A percentile compares a stretch with the other conserved stretches of the same genome.
Conservation (phyloP, 2,888 invertebrate genomes). For the Brachynemurus nebulosus region DNA sequence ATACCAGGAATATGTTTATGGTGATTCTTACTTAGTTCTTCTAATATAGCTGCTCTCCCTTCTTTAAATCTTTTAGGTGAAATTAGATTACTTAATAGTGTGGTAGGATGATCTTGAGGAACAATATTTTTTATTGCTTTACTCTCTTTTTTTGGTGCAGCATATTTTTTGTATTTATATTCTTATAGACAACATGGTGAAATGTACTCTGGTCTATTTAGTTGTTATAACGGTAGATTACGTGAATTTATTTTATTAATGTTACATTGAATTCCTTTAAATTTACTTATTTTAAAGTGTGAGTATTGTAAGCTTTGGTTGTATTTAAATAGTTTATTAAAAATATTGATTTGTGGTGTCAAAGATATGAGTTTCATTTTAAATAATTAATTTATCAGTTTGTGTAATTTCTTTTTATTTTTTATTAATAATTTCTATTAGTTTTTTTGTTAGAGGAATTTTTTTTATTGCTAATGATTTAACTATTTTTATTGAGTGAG, state of each 20-base stretch:
- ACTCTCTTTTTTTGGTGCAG: conserved; percentile 48
- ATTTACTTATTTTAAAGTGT: conserved; percentile 42
- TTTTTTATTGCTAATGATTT: conserved; percentile 36
- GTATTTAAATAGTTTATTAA: too few species aligned
- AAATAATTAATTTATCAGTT: too few species aligned
- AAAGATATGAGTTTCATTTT: too few species aligned
- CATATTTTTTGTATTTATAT: conserved; percentile 52
- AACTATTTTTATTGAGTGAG: conserved; percentile 39
- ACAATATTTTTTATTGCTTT: conserved; percentile 43
- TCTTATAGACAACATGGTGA: conserved; percentile 46
- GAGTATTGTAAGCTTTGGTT: conserved; percentile 37
- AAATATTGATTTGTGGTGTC: too few species aligned
- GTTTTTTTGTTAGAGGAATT: conserved; percentile 28
- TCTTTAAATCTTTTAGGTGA: too few species aligned
- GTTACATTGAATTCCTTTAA: conserved; percentile 48
- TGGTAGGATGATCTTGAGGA: too few species aligned
- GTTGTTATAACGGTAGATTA: conserved; percentile 33
- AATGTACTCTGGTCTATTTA: conserved; percentile 35
- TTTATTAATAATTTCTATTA: conserved; percentile 31
- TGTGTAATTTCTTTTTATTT: too few species aligned
- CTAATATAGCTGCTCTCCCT: conserved; percentile 53
- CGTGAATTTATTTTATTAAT: conserved; percentile 46
- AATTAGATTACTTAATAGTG: too few species aligned
- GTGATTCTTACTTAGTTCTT: conserved; percentile 48
- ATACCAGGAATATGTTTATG: conserved; percentile 43